A percentile compares a stretch with the other conserved stretches of the same genome.
Conservation (phyloP, 2,888 invertebrate genomes). For the Luperina testacea region DNA sequence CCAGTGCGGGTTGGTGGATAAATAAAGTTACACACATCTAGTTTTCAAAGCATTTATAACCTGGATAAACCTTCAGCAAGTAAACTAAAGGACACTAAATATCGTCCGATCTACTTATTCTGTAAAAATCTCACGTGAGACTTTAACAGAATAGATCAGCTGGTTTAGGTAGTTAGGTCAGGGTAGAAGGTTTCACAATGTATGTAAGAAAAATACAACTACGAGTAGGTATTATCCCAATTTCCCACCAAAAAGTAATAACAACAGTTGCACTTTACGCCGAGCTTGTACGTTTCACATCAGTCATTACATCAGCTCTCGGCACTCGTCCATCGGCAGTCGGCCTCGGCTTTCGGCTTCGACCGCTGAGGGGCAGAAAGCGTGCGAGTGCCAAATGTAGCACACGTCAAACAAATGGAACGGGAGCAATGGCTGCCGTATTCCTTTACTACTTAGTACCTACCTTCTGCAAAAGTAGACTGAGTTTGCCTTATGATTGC, state of each 20-base stretch:
- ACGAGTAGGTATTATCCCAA: background rate
- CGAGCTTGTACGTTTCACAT: conserved; percentile 25
- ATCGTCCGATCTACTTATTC: background rate
- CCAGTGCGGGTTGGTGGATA: too few species aligned
- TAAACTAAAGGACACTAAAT: background rate
- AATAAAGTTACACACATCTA: background rate
- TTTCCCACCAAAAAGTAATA: background rate
- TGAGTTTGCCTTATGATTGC: background rate
- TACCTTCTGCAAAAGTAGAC: background rate
- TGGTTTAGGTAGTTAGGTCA: background rate
- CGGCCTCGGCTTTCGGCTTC: conserved; percentile 31
- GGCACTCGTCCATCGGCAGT: conserved; percentile 41
- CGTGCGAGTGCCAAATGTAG: conserved; percentile 67
- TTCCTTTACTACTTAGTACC: conserved; percentile 46
- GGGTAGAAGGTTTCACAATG: background rate
- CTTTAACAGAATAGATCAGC: too few species aligned
- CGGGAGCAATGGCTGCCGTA: conserved; percentile 62
- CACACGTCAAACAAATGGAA: conserved; percentile 71
- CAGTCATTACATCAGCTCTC: conserved; percentile 40
- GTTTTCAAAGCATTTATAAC: background rate
- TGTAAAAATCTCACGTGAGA: too few species aligned
- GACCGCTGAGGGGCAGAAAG: conserved; percentile 66
- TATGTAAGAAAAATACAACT: background rate
- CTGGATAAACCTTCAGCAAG: background rate
- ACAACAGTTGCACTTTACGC: conserved; percentile 17